Evolutionary conservation across 1,140 invertebrate genomes (phyloP).

Genomic region (Homarus americanus): DNA sequence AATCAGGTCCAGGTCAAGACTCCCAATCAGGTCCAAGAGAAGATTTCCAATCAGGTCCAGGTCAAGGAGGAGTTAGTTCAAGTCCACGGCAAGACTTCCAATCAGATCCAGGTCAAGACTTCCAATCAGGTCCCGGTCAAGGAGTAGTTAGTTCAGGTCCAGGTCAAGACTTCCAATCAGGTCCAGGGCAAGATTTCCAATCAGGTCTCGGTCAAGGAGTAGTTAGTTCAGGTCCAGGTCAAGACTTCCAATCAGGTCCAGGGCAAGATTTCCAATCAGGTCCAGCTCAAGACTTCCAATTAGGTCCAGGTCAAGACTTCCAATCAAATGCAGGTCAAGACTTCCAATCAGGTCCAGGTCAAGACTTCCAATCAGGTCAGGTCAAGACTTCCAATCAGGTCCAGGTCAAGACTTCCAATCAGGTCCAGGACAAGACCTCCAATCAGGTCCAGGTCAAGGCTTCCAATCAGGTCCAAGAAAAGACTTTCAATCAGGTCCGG

Average conservation of each 20-base stretch:
- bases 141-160: not conserved
- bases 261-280: not conserved
- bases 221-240: not conserved
- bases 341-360: not conserved
- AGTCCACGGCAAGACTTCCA: too few species aligned
- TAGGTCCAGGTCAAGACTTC: not conserved
- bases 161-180: not conserved
- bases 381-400: not conserved
- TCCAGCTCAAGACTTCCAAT: not conserved
- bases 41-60: conserved; percentile 6
- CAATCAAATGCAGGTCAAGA: not conserved
- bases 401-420: not conserved
- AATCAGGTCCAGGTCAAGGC: conserved; percentile 17
- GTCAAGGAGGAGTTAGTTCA: too few species aligned
- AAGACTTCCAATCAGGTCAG: not conserved
- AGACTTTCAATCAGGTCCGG: not conserved
- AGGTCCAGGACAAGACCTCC: not conserved
- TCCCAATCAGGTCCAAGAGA: not conserved
- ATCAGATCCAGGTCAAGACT: not conserved
- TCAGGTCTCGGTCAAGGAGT: conserved; percentile 11
- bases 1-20: not conserved
- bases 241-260: not conserved
- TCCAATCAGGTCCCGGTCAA: not conserved
- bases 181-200: not conserved
- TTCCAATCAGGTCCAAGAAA: not conserved